phyloP scores from a whole-genome alignment of 2,113 vertebrate genomes.

The Pedetes capensis region DNA sequence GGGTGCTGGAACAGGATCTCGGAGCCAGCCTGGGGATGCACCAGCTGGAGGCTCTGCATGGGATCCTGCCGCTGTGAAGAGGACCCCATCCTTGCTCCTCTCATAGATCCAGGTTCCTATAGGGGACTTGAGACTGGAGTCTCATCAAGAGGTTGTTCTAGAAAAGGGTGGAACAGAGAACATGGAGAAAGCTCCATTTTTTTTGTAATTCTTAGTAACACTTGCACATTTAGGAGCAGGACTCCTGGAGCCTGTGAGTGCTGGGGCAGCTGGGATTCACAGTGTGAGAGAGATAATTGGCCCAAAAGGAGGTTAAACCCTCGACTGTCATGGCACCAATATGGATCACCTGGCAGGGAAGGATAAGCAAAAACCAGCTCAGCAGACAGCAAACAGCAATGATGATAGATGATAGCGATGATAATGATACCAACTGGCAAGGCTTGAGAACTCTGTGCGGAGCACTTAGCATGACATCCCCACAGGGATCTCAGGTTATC shows the following conservation, averaged over 20 bases:
- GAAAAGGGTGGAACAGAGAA: not conserved
- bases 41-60: not conserved
- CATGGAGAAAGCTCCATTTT: not conserved
- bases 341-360: not conserved
- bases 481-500: not conserved
- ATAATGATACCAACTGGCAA: too few species aligned
- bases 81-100: not conserved
- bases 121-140: not conserved
- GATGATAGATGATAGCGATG: fast-evolving
- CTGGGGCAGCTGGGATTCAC: fast-evolving
- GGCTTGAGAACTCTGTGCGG: not conserved
- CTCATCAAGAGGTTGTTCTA: not conserved
- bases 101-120: not conserved
- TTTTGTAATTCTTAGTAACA: not conserved
- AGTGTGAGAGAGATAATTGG: not conserved
- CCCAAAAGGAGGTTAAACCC: not conserved
- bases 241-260: not conserved
- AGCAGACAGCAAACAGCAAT: not conserved
- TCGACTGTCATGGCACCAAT: not conserved
- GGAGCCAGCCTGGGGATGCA: not conserved
- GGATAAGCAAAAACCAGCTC: not conserved
- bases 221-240: not conserved
- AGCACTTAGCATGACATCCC: not conserved
- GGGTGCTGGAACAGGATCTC: not conserved
- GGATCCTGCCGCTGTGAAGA: not conserved